phyloP scores from a whole-genome alignment of 23 tunicate species.

The Styela clava region DNA sequence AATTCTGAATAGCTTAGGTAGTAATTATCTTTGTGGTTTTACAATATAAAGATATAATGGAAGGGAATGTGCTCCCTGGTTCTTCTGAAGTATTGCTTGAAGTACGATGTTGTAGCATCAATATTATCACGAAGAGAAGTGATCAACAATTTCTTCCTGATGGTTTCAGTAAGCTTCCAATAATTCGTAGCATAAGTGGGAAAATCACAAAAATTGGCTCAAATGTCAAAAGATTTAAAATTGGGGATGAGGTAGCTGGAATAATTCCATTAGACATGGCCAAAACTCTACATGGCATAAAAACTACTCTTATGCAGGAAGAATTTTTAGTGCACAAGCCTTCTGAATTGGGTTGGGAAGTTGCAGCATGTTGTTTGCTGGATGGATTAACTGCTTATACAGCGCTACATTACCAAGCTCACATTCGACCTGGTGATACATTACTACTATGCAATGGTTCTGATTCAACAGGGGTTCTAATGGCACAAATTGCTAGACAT shows the following conservation, averaged over 20 bases:
- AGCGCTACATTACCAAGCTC: conserved; percentile 78
- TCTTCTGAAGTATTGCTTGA: conserved; percentile 4
- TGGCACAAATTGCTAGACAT: conserved; percentile 53
- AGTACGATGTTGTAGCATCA: conserved; percentile 22
- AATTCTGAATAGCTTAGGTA: no score
- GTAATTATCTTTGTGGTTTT: no score
- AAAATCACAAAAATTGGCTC: conserved; percentile 39
- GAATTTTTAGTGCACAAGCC: conserved; percentile 63
- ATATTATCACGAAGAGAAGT: conserved; percentile 8
- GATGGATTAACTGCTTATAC: conserved; percentile 75
- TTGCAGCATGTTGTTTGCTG: conserved; percentile 70
- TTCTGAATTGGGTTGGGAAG: conserved; percentile 58
- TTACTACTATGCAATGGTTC: conserved; percentile 69
- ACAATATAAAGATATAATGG: no score
- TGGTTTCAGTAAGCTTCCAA: conserved; percentile 28
- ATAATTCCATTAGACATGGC: conserved; percentile 48
- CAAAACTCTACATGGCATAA: conserved; percentile 27
- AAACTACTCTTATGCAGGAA: conserved; percentile 6
- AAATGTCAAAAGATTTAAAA: conserved; percentile 50
- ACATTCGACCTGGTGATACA: conserved; percentile 57
- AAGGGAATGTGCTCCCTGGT: not conserved
- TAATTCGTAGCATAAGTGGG: conserved; percentile 25
- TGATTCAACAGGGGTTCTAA: conserved; percentile 71
- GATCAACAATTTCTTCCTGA: conserved; percentile 31
- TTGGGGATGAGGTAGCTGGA: conserved; percentile 84